These are phyloP conservation scores for Scaptomyza montana DNA, from an alignment of 1,140 invertebrate species.

Conservation along the genomic window DNA sequence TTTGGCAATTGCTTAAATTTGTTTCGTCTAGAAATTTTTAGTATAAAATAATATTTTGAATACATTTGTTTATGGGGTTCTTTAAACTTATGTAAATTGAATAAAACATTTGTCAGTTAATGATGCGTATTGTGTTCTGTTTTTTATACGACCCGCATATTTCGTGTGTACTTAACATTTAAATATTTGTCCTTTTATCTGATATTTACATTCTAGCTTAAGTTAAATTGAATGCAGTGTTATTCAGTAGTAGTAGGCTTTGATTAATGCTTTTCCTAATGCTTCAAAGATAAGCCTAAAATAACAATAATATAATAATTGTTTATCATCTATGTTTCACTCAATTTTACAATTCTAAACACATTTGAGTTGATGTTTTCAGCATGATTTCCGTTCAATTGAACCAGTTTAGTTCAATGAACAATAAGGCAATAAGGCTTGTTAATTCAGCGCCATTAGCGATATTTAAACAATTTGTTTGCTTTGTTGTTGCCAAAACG, in stretches of 20 bases:
- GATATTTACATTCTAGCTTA: too few relatives aligned
- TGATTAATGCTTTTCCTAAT: too few relatives aligned
- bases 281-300: not conserved
- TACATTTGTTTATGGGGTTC: conserved; percentile 4
- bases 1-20: not conserved
- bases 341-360: not conserved
- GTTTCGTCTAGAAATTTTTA: not conserved
- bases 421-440: not conserved
- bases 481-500: conserved; percentile 46
- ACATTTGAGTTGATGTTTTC: not conserved
- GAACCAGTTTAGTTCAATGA: conserved; percentile 11
- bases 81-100: conserved; percentile 1
- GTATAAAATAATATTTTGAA: not conserved
- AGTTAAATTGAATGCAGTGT: too few relatives aligned
- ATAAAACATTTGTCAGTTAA: conserved; percentile 14
- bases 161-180: too few relatives aligned
- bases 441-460: not conserved
- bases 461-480: not conserved
- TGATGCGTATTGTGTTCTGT: too few relatives aligned
- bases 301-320: not conserved
- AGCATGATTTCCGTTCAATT: conserved; percentile 6
- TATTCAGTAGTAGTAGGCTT: too few relatives aligned
- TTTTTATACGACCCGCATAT: too few relatives aligned
- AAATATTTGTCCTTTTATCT: too few relatives aligned
- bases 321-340: not conserved